These are phyloP conservation scores for Ochotona princeps DNA, from an alignment of 2,113 vertebrate genomes.

Conservation along the genomic window DNA sequence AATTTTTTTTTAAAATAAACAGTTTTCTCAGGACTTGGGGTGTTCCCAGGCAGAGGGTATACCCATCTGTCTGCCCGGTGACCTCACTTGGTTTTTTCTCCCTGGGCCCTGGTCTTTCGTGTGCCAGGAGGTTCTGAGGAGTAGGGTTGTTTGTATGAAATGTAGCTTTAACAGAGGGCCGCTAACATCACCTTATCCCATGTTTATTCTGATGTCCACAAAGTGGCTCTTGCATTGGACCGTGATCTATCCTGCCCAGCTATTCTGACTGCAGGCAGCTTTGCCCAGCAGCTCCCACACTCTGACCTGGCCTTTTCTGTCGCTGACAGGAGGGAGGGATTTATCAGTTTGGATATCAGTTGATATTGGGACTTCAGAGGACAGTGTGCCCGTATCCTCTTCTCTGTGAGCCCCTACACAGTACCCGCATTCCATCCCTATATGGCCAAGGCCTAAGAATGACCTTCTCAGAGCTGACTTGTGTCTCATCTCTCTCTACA, in stretches of 20 bases:
- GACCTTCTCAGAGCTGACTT: background rate
- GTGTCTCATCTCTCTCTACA: background rate
- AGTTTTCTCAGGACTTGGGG: background rate
- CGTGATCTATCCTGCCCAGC: background rate
- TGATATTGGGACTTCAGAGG: slow-evolving; percentile 7
- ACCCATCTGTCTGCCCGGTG: background rate
- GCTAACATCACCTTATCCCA: background rate
- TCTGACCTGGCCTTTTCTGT: background rate
- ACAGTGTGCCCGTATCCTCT: background rate
- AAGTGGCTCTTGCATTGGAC: background rate
- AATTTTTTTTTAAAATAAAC: too few species aligned
- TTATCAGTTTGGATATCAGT: background rate
- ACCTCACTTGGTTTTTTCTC: background rate
- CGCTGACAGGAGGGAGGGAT: background rate
- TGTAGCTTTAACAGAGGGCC: background rate
- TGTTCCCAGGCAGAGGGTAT: background rate
- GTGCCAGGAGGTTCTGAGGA: background rate
- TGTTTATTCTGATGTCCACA: background rate
- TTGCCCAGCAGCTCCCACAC: background rate
- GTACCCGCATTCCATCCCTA: background rate
- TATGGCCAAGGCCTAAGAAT: background rate
- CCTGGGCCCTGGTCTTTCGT: background rate
- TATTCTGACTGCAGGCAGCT: background rate
- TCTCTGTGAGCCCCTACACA: background rate
- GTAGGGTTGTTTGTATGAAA: background rate